Evolutionary conservation across 2,888 invertebrate species (phyloP).

Genomic region (Sinodicranocentrus sp.): DNA sequence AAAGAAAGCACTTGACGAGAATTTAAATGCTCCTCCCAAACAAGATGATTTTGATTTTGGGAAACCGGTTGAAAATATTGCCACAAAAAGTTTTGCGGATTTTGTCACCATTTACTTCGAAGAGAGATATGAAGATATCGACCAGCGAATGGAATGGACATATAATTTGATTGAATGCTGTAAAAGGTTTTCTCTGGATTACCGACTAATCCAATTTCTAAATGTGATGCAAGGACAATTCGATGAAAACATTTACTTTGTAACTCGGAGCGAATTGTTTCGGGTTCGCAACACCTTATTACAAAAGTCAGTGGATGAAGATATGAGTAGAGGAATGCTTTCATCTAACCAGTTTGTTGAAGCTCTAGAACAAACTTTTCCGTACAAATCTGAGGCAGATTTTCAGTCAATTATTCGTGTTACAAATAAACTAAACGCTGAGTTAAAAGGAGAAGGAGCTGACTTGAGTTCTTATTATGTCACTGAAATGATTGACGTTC

Average conservation of each 20-base stretch:
- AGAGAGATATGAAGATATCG: constrained; percentile 37
- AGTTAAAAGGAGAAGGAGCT: constrained; percentile 9
- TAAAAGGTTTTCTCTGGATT: constrained; percentile 52
- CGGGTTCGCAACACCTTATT: too few species aligned
- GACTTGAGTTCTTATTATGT: constrained; percentile 26
- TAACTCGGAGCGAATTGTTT: too few species aligned
- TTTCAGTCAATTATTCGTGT: constrained; percentile 20
- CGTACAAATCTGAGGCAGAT: constrained; percentile 9
- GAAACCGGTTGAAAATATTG: constrained; percentile 76
- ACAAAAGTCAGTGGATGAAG: too few species aligned
- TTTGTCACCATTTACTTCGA: constrained; percentile 51
- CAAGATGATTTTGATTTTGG: constrained; percentile 78
- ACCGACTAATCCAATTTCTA: constrained; percentile 43
- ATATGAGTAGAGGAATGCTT: constrained; percentile 1
- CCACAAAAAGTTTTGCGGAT: constrained; percentile 50
- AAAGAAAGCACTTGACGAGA: constrained; percentile 40
- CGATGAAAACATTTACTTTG: too few species aligned
- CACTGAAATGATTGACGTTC: constrained; percentile 18
- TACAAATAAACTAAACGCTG: constrained; percentile 25
- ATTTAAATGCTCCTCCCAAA: neutral
- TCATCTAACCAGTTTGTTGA: neutral
- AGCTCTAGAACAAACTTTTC: constrained; percentile 14
- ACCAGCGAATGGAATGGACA: constrained; percentile 64
- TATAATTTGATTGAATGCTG: constrained; percentile 65
- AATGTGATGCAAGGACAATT: constrained; percentile 28